Evolutionary conservation across 2,888 invertebrate genomes (phyloP).

Genomic region (Argynnis bischoffii): DNA sequence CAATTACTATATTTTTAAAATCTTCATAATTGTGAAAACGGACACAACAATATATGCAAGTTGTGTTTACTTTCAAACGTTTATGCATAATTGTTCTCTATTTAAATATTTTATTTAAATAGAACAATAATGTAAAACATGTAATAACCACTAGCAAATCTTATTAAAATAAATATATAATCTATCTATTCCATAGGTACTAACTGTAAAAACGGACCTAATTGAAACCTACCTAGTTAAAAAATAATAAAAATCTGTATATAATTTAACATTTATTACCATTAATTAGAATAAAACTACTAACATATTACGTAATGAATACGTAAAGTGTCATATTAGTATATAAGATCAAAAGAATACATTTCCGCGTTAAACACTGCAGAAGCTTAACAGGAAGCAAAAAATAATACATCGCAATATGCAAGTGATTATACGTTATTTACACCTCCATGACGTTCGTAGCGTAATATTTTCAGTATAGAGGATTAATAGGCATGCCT

Average conservation of each 20-base stretch:
- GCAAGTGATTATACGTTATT: slow-evolving; percentile 36
- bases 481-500: slow-evolving; percentile 62
- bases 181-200: too few relatives aligned
- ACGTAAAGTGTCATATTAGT: not conserved
- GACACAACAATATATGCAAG: not conserved
- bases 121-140: not conserved
- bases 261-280: too few relatives aligned
- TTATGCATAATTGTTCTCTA: not conserved
- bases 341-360: not conserved
- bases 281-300: not conserved
- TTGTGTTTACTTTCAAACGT: not conserved
- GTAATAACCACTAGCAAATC: not conserved
- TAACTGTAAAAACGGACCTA: too few relatives aligned
- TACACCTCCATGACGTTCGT: slow-evolving; percentile 38
- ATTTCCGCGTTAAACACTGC: slow-evolving; percentile 6
- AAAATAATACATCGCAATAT: slow-evolving; percentile 33
- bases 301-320: not conserved
- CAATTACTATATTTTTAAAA: not conserved
- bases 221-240: too few relatives aligned
- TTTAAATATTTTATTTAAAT: not conserved
- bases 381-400: slow-evolving; percentile 6
- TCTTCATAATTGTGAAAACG: not conserved
- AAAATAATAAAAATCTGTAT: too few relatives aligned
- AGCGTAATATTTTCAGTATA: slow-evolving; percentile 55
- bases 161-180: too few relatives aligned